phyloP scores from a whole-genome alignment of 2,113 vertebrate species.

The Antennarius striatus region DNA sequence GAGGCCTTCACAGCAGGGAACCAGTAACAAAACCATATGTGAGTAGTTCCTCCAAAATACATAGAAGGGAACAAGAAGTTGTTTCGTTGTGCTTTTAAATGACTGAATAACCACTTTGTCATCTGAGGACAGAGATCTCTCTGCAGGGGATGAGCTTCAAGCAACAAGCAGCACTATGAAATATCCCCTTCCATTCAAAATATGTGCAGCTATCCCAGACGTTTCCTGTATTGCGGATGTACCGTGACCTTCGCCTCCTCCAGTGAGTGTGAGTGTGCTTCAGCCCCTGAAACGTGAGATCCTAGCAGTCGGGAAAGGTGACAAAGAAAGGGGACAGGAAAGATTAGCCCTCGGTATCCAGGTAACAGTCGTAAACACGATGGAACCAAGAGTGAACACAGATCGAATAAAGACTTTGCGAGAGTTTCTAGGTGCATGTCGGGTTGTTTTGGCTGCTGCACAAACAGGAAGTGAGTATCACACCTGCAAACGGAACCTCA shows the following conservation, averaged over 20 bases:
- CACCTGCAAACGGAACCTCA: constrained; percentile 29
- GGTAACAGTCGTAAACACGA: constrained; percentile 69
- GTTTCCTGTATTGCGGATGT: constrained; percentile 47
- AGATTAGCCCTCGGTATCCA: constrained; percentile 62
- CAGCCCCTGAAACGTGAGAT: constrained; percentile 55
- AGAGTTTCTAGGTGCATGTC: constrained; percentile 2
- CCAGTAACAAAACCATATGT: not conserved
- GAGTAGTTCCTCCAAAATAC: not conserved
- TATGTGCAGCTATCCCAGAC: constrained; percentile 25
- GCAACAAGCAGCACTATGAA: constrained; percentile 6
- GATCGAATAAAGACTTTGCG: constrained; percentile 32
- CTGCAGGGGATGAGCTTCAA: constrained; percentile 11
- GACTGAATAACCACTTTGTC: too few relatives aligned
- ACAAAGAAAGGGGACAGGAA: constrained; percentile 26
- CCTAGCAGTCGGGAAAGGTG: constrained; percentile 15
- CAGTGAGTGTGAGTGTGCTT: constrained; percentile 13
- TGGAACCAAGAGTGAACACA: constrained; percentile 53
- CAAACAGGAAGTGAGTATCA: constrained; percentile 6
- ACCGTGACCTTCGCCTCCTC: constrained; percentile 46
- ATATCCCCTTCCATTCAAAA: constrained; percentile 9
- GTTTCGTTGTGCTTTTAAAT: too few relatives aligned
- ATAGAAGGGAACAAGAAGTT: not conserved
- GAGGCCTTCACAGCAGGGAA: not conserved
- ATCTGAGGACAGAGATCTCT: constrained; percentile 6
- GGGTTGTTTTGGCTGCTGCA: constrained; percentile 16